Percentiles rank a stretch among this genome's conserved stretches.
phyloP scores from a whole-genome alignment of 53 echinoderm and acorn worm species.

The Arbacia lixula region DNA sequence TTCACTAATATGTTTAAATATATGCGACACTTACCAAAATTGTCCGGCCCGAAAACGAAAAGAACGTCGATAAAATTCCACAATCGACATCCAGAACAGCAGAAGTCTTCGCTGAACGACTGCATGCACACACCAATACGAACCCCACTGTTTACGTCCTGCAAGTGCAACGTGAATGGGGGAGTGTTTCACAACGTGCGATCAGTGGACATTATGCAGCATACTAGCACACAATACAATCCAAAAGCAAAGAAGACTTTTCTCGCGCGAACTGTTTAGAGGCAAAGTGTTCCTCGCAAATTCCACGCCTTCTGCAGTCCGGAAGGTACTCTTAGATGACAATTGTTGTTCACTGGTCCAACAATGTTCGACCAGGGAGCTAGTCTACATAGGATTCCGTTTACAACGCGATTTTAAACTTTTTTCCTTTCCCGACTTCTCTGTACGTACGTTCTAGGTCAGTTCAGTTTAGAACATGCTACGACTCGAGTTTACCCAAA shows the following conservation, averaged over 20 bases:
- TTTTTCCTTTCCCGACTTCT: slow-evolving; percentile 15
- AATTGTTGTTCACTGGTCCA: slow-evolving; percentile 3
- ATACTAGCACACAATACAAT: slow-evolving; percentile 39
- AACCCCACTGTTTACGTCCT: slow-evolving; percentile 33
- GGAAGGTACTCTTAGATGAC: neutral
- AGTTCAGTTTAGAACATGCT: slow-evolving; percentile 47
- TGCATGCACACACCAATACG: too few species aligned
- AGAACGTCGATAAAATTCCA: too few species aligned
- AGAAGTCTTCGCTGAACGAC: too few species aligned
- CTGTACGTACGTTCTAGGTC: slow-evolving; percentile 35
- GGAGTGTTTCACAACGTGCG: slow-evolving; percentile 39
- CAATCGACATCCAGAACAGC: too few species aligned
- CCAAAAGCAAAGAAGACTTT: slow-evolving; percentile 42
- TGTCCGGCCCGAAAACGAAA: too few species aligned
- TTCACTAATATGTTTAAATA: too few species aligned
- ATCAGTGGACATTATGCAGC: slow-evolving; percentile 8
- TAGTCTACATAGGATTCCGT: neutral
- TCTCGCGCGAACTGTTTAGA: slow-evolving; percentile 7
- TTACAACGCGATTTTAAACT: slow-evolving; percentile 30
- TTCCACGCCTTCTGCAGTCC: neutral
- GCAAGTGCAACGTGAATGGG: slow-evolving; percentile 41
- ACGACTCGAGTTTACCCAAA: slow-evolving; percentile 35
- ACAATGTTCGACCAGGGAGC: neutral
- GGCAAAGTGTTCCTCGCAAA: too few species aligned
- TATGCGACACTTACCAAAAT: too few species aligned